phyloP scores from a whole-genome alignment of 2,888 invertebrate species.

The Drosophila paramelanica region DNA sequence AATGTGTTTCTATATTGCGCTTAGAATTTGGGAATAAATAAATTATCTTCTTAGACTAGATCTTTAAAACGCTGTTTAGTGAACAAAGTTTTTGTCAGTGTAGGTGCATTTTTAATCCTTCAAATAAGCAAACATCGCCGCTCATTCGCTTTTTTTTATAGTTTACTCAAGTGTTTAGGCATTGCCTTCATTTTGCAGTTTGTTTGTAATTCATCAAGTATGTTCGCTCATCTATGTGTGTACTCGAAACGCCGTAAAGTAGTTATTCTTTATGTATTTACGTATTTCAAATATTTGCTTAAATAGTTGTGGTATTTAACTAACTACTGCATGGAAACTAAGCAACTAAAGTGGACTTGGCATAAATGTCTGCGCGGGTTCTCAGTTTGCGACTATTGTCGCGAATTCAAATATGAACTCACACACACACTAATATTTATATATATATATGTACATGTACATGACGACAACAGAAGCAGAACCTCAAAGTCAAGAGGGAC shows the following conservation, averaged over 20 bases:
- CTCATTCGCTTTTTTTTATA: neutral
- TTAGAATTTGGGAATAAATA: no score
- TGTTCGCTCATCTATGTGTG: slow-evolving; percentile 8
- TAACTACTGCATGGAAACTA: slow-evolving; percentile 53
- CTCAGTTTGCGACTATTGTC: slow-evolving; percentile 14
- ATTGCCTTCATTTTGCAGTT: slow-evolving; percentile 38
- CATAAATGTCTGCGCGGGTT: slow-evolving; percentile 8
- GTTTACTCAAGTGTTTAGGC: slow-evolving; percentile 55
- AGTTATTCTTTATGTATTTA: slow-evolving; percentile 38
- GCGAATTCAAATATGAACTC: neutral
- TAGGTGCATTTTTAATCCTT: slow-evolving; percentile 30
- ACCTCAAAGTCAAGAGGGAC: slow-evolving; percentile 21
- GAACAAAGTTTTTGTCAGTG: neutral
- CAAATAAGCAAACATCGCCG: neutral
- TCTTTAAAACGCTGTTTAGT: neutral
- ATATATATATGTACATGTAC: no score
- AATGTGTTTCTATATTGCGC: no score
- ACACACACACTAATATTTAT: no score
- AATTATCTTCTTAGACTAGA: no score
- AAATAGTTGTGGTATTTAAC: slow-evolving; percentile 56
- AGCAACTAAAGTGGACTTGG: slow-evolving; percentile 24
- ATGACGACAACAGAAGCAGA: slow-evolving; percentile 30
- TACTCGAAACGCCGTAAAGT: slow-evolving; percentile 17
- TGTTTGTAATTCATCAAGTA: neutral
- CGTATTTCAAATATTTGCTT: slow-evolving; percentile 59